A percentile compares a stretch with the other conserved stretches of the same genome.
phyloP scores from a whole-genome alignment of 1,140 invertebrate species.

The Centruroides sculpturatus region DNA sequence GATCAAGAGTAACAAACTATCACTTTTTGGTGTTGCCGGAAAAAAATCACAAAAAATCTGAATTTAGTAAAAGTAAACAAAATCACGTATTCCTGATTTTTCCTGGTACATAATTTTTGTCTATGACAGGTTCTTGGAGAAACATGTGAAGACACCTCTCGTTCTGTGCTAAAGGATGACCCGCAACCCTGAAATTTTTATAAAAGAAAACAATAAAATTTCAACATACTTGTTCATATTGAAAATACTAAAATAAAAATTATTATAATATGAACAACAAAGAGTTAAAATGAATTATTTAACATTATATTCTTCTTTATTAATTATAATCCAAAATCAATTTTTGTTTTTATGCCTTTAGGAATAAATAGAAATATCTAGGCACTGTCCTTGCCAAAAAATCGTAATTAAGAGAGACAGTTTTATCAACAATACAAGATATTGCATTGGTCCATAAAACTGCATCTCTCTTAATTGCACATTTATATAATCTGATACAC shows the following conservation, averaged over 20 bases:
- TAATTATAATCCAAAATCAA: background rate
- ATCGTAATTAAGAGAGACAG: too few species aligned
- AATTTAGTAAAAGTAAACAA: background rate
- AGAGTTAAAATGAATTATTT: background rate
- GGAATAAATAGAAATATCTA: too few species aligned
- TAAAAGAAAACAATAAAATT: background rate
- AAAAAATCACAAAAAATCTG: too few species aligned
- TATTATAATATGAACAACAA: too few species aligned
- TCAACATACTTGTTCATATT: background rate
- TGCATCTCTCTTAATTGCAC: too few species aligned
- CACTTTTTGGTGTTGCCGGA: too few species aligned
- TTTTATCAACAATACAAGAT: too few species aligned
- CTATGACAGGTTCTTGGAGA: conserved; percentile 89
- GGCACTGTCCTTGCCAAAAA: too few species aligned
- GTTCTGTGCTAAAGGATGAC: conserved; percentile 98
- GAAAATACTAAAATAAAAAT: too few species aligned
- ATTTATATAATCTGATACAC: too few species aligned
- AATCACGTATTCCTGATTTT: conserved; percentile 86
- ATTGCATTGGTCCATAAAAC: too few species aligned
- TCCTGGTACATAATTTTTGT: conserved; percentile 98
- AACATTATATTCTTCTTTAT: background rate
- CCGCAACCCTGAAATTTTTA: conserved; percentile 53
- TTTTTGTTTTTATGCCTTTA: background rate
- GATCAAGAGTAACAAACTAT: too few species aligned
- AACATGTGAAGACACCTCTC: conserved; percentile 99